Evolutionary conservation across 2,888 invertebrate species (phyloP).

Genomic region (Imbricaverruca yamaguchii): DNA sequence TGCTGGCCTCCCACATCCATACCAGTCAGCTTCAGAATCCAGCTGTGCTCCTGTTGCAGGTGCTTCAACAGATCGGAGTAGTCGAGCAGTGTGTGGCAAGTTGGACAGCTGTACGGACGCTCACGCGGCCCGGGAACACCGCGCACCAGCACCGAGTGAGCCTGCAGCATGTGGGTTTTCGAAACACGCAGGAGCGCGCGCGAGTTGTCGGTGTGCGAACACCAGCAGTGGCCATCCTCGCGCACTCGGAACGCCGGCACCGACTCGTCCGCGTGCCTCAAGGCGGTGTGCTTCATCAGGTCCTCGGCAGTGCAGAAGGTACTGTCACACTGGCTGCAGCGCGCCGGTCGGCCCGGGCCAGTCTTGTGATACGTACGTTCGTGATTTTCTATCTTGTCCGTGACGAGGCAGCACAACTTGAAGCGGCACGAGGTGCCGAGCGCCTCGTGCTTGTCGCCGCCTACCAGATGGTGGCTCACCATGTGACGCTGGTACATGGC

Average conservation of each 20-base stretch:
- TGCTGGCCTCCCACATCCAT: background rate
- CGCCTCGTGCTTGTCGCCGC: background rate
- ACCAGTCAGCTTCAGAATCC: background rate
- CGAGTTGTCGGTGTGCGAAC: background rate
- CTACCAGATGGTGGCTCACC: background rate
- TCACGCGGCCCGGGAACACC: background rate
- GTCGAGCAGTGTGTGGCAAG: background rate
- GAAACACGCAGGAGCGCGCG: background rate
- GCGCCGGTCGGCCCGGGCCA: background rate
- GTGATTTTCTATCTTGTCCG: background rate
- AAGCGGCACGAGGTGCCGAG: background rate
- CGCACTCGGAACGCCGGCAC: background rate
- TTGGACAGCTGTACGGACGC: background rate
- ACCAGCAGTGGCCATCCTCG: background rate
- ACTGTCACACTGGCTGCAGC: constrained; percentile 10
- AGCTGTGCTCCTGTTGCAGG: background rate
- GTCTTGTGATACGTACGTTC: background rate
- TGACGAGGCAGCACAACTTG: background rate
- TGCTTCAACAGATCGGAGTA: background rate
- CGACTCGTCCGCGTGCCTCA: background rate
- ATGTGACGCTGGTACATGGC: constrained; percentile 1
- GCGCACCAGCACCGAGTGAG: background rate
- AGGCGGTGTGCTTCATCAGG: background rate
- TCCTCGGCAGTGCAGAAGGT: background rate
- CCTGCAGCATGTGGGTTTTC: background rate